Conservation (phyloP, 2,113 vertebrate species). For the Atlantisia rogersi region DNA sequence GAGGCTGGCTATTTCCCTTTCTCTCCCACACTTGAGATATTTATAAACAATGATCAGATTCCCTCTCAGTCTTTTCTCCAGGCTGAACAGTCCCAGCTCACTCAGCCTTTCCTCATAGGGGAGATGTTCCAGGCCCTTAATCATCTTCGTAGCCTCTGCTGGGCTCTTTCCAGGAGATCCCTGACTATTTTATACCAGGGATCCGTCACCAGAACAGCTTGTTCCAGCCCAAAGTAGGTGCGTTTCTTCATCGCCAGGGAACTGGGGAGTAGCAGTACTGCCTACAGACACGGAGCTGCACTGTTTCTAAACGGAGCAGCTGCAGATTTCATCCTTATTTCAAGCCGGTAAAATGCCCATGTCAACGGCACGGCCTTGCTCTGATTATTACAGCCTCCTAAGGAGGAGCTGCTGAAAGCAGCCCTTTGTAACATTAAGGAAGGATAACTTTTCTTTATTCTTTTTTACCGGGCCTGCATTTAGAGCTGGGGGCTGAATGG, state of each 20-base stretch:
- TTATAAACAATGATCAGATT: too few species aligned
- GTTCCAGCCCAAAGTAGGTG: background rate
- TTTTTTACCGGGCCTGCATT: background rate
- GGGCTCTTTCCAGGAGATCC: too few species aligned
- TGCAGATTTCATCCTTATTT: background rate
- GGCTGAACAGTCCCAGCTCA: too few species aligned
- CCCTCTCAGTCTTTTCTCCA: too few species aligned
- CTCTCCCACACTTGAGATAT: too few species aligned
- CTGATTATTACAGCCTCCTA: background rate
- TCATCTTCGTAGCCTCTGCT: too few species aligned
- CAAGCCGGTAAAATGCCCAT: background rate
- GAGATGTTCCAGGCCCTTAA: too few species aligned
- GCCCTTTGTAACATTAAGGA: background rate
- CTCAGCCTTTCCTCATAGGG: too few species aligned
- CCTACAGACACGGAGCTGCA: background rate
- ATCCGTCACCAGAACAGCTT: fast-evolving
- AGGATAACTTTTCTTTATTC: background rate
- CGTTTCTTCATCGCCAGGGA: background rate
- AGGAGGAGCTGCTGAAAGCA: background rate
- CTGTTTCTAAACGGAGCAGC: background rate
- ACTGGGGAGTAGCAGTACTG: background rate
- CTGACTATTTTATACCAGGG: too few species aligned
- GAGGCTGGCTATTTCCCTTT: too few species aligned
- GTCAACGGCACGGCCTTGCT: background rate
- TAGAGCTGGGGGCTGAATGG: background rate